Conservation (phyloP, 92 coral and sea anemone genomes). For the Heteractis magnifica region DNA sequence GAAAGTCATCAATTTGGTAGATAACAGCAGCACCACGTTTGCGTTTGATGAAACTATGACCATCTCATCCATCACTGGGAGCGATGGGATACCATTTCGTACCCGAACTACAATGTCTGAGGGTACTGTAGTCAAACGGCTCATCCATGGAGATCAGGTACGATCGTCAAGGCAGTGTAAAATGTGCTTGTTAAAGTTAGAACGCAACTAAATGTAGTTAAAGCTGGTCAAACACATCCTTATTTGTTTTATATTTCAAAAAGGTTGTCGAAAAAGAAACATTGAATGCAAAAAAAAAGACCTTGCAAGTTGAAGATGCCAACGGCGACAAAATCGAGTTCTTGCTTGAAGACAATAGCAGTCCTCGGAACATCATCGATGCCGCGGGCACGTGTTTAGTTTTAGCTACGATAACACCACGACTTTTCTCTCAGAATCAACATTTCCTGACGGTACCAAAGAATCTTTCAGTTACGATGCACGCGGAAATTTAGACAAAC, state of each 20-base stretch:
- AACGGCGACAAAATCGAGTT: conserved; percentile 52
- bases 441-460: conserved; percentile 58
- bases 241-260: neutral
- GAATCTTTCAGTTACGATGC: conserved; percentile 51
- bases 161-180: too few relatives aligned
- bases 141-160: conserved; percentile 59
- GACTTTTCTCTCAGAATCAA: conserved; percentile 29
- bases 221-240: too few relatives aligned
- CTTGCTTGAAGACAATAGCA: conserved; percentile 35
- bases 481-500: conserved; percentile 32
- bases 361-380: conserved; percentile 55
- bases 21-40: conserved; percentile 30
- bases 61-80: conserved; percentile 21
- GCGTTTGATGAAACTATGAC: conserved; percentile 41
- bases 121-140: conserved; percentile 18
- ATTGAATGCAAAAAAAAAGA: conserved; percentile 35
- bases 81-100: conserved; percentile 36
- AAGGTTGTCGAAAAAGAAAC: conserved; percentile 51
- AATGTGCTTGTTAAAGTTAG: too few relatives aligned
- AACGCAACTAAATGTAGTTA: neutral
- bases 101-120: conserved; percentile 29
- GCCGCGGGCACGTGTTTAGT: conserved; percentile 59
- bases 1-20: conserved; percentile 14
- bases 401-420: conserved; percentile 30
- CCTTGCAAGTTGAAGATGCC: conserved; percentile 50